Base-by-base conservation (phyloP, 2,113 vertebrate species). In the Platycercus adscitus region DNA sequence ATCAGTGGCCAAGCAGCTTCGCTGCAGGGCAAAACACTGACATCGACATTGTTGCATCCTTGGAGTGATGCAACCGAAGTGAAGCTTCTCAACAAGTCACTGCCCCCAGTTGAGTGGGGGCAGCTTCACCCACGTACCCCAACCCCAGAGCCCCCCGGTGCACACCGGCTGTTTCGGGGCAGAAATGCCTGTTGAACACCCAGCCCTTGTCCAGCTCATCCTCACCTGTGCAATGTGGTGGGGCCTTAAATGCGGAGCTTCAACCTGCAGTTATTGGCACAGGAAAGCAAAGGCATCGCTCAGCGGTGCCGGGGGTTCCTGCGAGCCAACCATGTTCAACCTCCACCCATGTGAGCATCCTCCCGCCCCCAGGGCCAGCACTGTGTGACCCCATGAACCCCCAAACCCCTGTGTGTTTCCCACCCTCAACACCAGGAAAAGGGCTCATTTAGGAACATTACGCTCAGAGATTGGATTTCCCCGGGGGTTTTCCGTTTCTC, bases 341-440 rank as follows among this genome's bases (percentile, higher is more conserved):
- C 50, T 31, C 44, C 3, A 11, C 37, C 47, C 37, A 1, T 10
- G 33, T 15, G 56, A 35, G 33, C 56, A 79, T 17, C 66, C 66
- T 14, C 28, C 56, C 9, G 43, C 26, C 6, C 17, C 44, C 56
- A 25, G 58, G 41, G 13, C 17, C 56, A 17, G 39, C 18, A 14
- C 4, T 1, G 0, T 7, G 41, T 0, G 17, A 28, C n/a, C 49
- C 47, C 43, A 3, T 3, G 1, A 7, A 1, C 29, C 0, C 1
- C 64, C 13, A 4, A 10, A 25, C 18, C 3, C 56, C 15, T 0
- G 0, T 1, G 31, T 2, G 4, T n/a, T 50, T n/a, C 58, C 73
- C 63, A 47, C 17, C 11, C 53, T 29, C 18, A 25, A 1, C 37
- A 25, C 10, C 64, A 35, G 47, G 65, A 33, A 41, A 79, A 49